These are phyloP conservation scores for Triplophysa yarkandensis DNA, from an alignment of 2,797 vertebrate genomes.

Conservation along the genomic window DNA sequence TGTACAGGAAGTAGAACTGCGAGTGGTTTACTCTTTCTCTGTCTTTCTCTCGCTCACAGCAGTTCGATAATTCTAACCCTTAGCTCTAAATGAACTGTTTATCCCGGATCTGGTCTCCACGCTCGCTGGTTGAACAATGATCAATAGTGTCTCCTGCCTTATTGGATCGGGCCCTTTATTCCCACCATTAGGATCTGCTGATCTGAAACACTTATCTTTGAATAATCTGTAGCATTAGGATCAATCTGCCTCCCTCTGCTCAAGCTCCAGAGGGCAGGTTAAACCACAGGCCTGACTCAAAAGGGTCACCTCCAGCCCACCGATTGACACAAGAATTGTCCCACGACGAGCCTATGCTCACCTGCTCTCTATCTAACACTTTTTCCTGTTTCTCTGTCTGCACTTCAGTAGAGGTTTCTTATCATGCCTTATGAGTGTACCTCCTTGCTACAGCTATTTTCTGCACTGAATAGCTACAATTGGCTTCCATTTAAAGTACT, in stretches of 20 bases:
- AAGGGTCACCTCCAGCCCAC: slow-evolving; percentile 35
- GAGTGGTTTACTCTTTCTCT: slow-evolving; percentile 25
- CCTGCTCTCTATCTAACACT: slow-evolving; percentile 1
- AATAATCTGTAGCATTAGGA: slow-evolving; percentile 58
- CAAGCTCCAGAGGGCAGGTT: slow-evolving; percentile 13
- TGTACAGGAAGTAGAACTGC: slow-evolving; percentile 39
- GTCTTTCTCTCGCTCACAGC: not conserved
- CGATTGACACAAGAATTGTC: slow-evolving; percentile 35
- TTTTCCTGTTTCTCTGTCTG: slow-evolving; percentile 9
- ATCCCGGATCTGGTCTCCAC: slow-evolving; percentile 50
- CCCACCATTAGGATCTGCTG: slow-evolving; percentile 47
- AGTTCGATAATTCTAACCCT: slow-evolving; percentile 48
- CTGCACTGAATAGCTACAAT: slow-evolving; percentile 45
- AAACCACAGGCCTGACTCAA: slow-evolving; percentile 4
- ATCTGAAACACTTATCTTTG: slow-evolving; percentile 58
- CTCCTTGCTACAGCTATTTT: slow-evolving; percentile 20
- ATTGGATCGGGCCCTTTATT: slow-evolving; percentile 45
- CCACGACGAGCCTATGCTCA: not conserved
- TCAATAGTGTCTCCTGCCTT: slow-evolving; percentile 49
- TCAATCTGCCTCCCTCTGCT: slow-evolving; percentile 43
- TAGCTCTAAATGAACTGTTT: slow-evolving; percentile 55
- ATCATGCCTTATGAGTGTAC: slow-evolving; percentile 28
- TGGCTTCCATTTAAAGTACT: slow-evolving; percentile 39
- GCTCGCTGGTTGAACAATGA: slow-evolving; percentile 31
- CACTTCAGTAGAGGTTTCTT: not conserved